phyloP scores from a whole-genome alignment of 2,888 invertebrate species.

The Eueremaeus valkanovi region DNA sequence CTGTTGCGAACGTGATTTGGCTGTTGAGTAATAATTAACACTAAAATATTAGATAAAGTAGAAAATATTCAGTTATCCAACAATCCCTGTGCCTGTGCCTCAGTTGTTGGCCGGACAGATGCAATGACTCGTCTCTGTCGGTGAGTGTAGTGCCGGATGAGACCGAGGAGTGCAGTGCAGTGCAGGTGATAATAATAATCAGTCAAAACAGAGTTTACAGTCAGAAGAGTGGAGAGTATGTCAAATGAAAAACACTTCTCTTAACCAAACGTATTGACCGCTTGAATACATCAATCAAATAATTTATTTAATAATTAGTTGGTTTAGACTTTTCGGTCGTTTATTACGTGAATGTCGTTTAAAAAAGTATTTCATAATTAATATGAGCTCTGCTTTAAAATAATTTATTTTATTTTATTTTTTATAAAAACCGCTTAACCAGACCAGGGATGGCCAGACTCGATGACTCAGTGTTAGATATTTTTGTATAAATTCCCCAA shows the following conservation, averaged over 20 bases:
- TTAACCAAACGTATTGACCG: neutral
- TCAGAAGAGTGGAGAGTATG: neutral
- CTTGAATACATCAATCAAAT: neutral
- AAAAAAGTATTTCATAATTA: too few species aligned
- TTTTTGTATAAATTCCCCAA: too few species aligned
- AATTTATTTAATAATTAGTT: too few species aligned
- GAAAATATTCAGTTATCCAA: neutral
- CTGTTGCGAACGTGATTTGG: conserved; percentile 1
- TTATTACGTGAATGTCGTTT: too few species aligned
- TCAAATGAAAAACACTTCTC: neutral
- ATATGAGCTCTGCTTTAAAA: too few species aligned
- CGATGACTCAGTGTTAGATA: too few species aligned
- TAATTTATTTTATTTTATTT: too few species aligned
- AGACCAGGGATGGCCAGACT: too few species aligned
- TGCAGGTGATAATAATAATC: conserved; percentile 17
- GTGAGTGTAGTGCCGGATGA: neutral
- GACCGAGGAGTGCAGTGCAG: neutral
- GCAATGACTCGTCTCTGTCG: neutral
- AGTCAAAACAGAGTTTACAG: neutral
- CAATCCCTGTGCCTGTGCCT: neutral
- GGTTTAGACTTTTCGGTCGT: too few species aligned
- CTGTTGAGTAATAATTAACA: conserved; percentile 20
- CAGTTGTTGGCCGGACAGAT: neutral
- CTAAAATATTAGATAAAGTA: neutral
- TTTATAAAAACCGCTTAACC: too few species aligned